Conservation (phyloP, 2,797 vertebrate species). For the Gymnothorax javanicus region DNA sequence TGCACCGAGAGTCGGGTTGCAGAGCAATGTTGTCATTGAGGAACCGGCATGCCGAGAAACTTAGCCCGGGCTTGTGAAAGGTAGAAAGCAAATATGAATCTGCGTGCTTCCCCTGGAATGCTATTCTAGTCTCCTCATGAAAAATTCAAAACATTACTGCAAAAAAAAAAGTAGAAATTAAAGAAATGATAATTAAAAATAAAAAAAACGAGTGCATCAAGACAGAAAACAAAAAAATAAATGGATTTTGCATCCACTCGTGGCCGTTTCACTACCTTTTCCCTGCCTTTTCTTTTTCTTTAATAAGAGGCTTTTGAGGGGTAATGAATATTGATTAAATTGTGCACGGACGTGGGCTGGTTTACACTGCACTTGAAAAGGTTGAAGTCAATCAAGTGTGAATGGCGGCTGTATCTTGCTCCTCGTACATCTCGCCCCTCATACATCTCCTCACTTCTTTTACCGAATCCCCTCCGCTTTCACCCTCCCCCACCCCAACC, state of each 20-base stretch:
- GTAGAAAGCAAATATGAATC: neutral
- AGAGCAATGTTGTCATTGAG: slow-evolving; percentile 35
- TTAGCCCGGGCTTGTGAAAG: slow-evolving; percentile 31
- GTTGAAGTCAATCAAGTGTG: slow-evolving; percentile 90
- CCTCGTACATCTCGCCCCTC: neutral
- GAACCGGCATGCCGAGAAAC: slow-evolving; percentile 40
- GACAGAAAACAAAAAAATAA: neutral
- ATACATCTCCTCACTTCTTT: neutral
- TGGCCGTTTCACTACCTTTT: neutral
- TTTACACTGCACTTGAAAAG: slow-evolving; percentile 81
- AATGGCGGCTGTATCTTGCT: slow-evolving; percentile 74
- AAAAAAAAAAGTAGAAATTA: slow-evolving; percentile 73
- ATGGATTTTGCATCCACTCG: slow-evolving; percentile 36
- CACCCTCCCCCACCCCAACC: slow-evolving; percentile 27
- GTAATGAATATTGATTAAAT: slow-evolving; percentile 87
- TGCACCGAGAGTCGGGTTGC: slow-evolving; percentile 41
- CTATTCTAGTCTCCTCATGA: slow-evolving; percentile 78
- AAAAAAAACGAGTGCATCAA: neutral
- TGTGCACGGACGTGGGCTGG: slow-evolving; percentile 65
- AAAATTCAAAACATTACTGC: slow-evolving; percentile 87
- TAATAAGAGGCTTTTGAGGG: slow-evolving; percentile 87
- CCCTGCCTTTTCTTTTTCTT: slow-evolving; percentile 55
- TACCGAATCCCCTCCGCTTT: slow-evolving; percentile 10
- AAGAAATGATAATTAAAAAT: neutral
- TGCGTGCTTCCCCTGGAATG: neutral